phyloP scores from a whole-genome alignment of 2,888 invertebrate species.

The Ceramica pisi region DNA sequence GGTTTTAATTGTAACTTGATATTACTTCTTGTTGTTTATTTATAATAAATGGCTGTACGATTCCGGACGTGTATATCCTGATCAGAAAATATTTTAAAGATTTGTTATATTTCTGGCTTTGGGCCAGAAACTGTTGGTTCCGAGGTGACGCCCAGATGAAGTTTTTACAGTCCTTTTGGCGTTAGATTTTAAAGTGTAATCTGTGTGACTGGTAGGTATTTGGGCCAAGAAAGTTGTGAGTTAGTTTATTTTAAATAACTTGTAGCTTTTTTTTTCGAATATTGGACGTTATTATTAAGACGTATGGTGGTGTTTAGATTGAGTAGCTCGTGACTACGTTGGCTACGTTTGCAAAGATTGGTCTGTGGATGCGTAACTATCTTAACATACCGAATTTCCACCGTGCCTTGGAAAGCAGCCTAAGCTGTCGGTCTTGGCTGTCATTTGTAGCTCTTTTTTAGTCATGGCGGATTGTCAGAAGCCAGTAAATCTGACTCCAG shows the following conservation, averaged over 20 bases:
- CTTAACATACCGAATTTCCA: no score
- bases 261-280: not conserved
- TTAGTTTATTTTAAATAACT: constrained; percentile 15
- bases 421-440: no score
- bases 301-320: no score
- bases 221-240: constrained; percentile 23
- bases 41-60: constrained; percentile 13
- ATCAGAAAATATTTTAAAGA: constrained; percentile 28
- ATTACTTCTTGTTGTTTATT: constrained; percentile 6
- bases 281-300: no score
- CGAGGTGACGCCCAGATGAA: constrained; percentile 22
- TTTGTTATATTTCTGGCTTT: constrained; percentile 43
- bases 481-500: no score
- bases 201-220: constrained; percentile 11
- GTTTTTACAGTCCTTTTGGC: constrained; percentile 44
- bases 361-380: no score
- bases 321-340: no score
- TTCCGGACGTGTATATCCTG: constrained; percentile 9
- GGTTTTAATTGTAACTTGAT: not conserved
- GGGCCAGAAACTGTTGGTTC: constrained; percentile 31
- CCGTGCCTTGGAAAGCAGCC: no score
- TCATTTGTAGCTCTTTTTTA: no score
- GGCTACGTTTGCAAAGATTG: no score
- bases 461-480: no score
- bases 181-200: constrained; percentile 30